Percentiles rank a stretch among this genome's conserved stretches.
Evolutionary conservation across 2,113 vertebrate species (phyloP).

Genomic region (Lagopus leucura): DNA sequence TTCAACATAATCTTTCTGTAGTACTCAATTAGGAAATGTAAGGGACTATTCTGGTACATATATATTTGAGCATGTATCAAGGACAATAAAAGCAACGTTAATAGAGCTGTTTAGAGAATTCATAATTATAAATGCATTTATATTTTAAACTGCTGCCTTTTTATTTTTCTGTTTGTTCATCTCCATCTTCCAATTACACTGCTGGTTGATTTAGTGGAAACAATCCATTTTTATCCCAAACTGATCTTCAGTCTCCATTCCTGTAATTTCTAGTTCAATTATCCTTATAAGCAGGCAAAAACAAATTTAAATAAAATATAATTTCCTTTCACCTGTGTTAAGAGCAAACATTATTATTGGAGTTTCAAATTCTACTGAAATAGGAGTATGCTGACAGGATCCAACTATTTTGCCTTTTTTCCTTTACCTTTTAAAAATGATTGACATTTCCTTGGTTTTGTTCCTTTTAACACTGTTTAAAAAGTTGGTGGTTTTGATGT

Average conservation of each 20-base stretch:
- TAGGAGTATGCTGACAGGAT: background rate
- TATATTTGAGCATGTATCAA: background rate
- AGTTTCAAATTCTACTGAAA: background rate
- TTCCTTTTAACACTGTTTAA: background rate
- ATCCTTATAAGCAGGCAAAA: background rate
- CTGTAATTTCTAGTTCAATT: background rate
- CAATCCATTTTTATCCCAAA: background rate
- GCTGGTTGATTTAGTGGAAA: background rate
- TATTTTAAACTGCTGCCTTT: background rate
- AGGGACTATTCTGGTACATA: background rate
- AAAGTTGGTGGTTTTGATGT: background rate
- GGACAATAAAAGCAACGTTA: background rate
- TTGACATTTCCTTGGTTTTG: background rate
- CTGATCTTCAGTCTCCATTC: background rate
- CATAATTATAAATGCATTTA: background rate
- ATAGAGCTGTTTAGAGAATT: background rate
- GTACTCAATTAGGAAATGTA: background rate
- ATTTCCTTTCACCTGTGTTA: background rate
- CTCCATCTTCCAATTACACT: background rate
- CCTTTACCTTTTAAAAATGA: background rate
- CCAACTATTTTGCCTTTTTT: background rate
- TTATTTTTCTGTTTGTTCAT: background rate
- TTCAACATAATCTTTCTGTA: background rate
- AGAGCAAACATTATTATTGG: background rate
- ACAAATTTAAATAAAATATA: background rate